These are phyloP conservation scores for Loriculus beryllinus DNA, from an alignment of 2,797 vertebrate genomes.

Conservation along the genomic window DNA sequence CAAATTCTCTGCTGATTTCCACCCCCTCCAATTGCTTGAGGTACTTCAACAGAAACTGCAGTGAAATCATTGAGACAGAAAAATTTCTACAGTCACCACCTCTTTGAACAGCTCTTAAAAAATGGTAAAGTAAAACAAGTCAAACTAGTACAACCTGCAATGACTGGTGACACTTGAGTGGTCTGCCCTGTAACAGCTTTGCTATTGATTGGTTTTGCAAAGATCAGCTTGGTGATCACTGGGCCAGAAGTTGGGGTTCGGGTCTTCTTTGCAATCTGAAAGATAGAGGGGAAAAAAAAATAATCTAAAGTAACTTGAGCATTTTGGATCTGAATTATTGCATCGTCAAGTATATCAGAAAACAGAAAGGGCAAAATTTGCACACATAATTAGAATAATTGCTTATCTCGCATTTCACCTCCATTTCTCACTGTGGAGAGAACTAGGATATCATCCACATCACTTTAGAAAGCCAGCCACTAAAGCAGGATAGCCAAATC, in stretches of 20 bases:
- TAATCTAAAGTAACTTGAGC: slow-evolving; percentile 19
- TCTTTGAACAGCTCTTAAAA: not conserved
- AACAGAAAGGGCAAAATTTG: not conserved
- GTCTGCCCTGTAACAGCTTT: slow-evolving; percentile 90
- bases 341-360: not conserved
- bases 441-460: not conserved
- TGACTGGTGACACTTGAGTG: slow-evolving; percentile 85
- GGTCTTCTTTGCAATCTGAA: slow-evolving; percentile 94
- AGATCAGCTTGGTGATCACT: slow-evolving; percentile 93
- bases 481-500: not conserved
- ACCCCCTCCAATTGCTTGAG: not conserved
- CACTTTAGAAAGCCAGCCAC: not conserved
- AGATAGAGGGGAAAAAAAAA: slow-evolving; percentile 48
- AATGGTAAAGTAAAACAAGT: slow-evolving; percentile 40
- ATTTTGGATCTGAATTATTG: not conserved
- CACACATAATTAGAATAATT: not conserved
- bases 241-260: slow-evolving; percentile 90
- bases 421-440: not conserved
- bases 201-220: slow-evolving; percentile 96
- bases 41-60: not conserved
- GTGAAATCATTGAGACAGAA: not conserved
- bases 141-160: slow-evolving; percentile 83
- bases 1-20: not conserved
- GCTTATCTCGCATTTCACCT: not conserved
- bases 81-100: not conserved